These are phyloP conservation scores for Troides aeacus DNA, from an alignment of 2,888 invertebrate species.

Conservation along the genomic window DNA sequence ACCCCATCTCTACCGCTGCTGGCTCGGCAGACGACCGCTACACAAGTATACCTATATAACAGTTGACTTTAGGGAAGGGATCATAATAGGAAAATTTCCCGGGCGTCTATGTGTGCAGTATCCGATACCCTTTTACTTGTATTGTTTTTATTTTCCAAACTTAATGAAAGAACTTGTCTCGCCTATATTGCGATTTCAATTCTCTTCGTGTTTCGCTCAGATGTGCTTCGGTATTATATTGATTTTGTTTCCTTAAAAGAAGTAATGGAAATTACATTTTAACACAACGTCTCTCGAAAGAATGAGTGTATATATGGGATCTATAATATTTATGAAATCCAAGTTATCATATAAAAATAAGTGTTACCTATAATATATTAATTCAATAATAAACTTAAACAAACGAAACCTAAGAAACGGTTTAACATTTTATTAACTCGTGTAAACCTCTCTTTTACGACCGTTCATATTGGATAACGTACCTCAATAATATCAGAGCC, in stretches of 20 bases:
- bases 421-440: constrained; percentile 24
- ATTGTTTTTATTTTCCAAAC: constrained; percentile 78
- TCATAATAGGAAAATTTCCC: constrained; percentile 77
- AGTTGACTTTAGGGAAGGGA: constrained; percentile 74
- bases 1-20: constrained; percentile 32
- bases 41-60: constrained; percentile 58
- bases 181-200: constrained; percentile 70
- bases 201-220: constrained; percentile 52
- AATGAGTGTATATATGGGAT: too few relatives aligned
- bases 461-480: constrained; percentile 24
- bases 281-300: constrained; percentile 15
- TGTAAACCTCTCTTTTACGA: constrained; percentile 29
- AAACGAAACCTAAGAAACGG: constrained; percentile 19
- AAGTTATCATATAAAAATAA: not conserved
- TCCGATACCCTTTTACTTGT: constrained; percentile 77
- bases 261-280: constrained; percentile 19
- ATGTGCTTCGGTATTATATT: constrained; percentile 43
- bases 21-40: constrained; percentile 64
- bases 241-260: constrained; percentile 37
- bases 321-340: too few relatives aligned
- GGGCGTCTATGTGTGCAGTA: constrained; percentile 70
- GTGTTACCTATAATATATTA: not conserved
- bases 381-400: constrained; percentile 15
- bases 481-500: constrained; percentile 30
- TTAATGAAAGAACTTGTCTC: constrained; percentile 77